Percentiles rank a stretch among this genome's conserved stretches.
Conservation (phyloP, 2,113 vertebrate species). For the Zosterops pallidus region DNA sequence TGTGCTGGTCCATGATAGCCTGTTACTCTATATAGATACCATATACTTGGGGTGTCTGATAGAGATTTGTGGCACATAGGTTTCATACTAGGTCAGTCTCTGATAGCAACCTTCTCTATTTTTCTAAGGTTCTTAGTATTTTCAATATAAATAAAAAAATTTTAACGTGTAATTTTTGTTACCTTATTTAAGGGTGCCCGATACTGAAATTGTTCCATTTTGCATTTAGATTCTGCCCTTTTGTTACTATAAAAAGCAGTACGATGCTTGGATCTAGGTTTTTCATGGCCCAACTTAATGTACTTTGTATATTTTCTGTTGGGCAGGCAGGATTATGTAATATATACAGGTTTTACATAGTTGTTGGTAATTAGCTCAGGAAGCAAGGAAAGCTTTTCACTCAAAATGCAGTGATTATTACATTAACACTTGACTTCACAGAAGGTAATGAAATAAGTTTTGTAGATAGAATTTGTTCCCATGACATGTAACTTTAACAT, state of each 20-base stretch:
- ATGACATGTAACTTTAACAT: neutral
- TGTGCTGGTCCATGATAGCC: neutral
- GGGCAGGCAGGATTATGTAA: neutral
- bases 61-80: neutral
- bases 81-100: neutral
- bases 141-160: neutral
- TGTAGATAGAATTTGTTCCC: neutral
- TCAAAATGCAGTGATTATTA: neutral
- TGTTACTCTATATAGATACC: neutral
- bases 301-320: neutral
- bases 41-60: neutral
- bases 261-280: neutral
- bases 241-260: neutral
- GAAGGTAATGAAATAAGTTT: neutral
- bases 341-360: neutral
- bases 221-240: neutral
- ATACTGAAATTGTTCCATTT: neutral
- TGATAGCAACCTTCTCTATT: neutral
- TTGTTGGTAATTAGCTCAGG: neutral
- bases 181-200: neutral
- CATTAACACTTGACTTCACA: neutral
- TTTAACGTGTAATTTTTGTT: neutral
- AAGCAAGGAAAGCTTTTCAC: neutral
- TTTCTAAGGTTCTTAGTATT: neutral
- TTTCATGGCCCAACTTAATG: neutral